Conservation (phyloP, 2,797 vertebrate species). For the Orientallactaga sibirica region DNA sequence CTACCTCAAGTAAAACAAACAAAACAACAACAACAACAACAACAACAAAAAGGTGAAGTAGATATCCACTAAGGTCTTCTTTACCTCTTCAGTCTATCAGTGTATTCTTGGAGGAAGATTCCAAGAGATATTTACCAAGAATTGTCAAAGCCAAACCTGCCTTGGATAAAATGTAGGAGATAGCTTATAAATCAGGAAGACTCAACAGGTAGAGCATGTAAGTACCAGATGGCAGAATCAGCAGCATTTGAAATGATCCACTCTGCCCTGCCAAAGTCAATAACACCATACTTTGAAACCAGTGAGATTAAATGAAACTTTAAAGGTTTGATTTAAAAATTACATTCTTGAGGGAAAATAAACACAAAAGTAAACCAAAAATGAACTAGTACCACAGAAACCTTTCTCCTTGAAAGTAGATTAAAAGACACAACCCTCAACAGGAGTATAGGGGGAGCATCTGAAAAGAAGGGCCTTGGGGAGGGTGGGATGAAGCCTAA, state of each 20-base stretch:
- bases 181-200: neutral
- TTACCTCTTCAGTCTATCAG: neutral
- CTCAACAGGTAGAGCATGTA: too few relatives aligned
- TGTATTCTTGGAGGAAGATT: neutral
- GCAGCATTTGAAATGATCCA: neutral
- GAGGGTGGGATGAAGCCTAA: too few relatives aligned
- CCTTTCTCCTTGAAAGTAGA: too few relatives aligned
- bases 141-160: neutral
- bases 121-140: conserved; percentile 30
- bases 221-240: neutral
- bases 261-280: neutral
- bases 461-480: too few relatives aligned
- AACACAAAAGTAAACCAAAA: too few relatives aligned
- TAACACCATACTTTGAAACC: neutral
- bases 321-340: neutral
- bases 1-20: too few relatives aligned
- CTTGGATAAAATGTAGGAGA: neutral
- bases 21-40: neutral
- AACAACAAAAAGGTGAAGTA: neutral
- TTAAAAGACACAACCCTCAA: too few relatives aligned
- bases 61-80: neutral
- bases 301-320: conserved; percentile 49
- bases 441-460: too few relatives aligned
- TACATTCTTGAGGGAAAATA: neutral
- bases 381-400: too few relatives aligned